phyloP scores from a whole-genome alignment of 2,797 vertebrate genomes.

The Microctenopoma lineatum region DNA sequence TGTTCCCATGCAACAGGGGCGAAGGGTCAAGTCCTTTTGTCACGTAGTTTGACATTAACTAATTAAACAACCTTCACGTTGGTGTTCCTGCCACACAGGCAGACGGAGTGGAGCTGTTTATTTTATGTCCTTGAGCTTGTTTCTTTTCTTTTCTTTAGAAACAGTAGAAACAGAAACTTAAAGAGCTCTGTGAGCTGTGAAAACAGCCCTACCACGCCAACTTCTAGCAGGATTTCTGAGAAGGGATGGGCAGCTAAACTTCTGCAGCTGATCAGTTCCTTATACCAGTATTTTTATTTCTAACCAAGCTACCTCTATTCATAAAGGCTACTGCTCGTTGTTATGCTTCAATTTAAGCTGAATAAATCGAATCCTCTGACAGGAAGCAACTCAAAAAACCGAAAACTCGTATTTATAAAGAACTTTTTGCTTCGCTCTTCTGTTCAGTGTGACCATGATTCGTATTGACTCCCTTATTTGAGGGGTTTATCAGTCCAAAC shows the following conservation, averaged over 20 bases:
- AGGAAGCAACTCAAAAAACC: too few species aligned
- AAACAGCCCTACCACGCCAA: slow-evolving; percentile 2
- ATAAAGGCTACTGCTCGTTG: neutral
- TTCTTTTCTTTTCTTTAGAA: too few species aligned
- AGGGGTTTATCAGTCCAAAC: too few species aligned
- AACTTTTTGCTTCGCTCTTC: too few species aligned
- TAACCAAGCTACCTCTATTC: neutral
- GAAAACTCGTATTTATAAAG: too few species aligned
- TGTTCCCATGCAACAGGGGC: slow-evolving; percentile 52
- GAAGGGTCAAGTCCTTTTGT: slow-evolving; percentile 63
- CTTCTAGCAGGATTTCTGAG: slow-evolving; percentile 41
- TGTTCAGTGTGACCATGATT: too few species aligned
- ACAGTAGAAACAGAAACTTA: neutral
- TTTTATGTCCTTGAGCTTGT: neutral
- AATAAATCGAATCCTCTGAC: neutral
- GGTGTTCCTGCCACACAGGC: neutral
- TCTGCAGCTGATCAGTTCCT: slow-evolving; percentile 47
- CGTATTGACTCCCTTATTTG: too few species aligned
- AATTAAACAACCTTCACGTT: neutral
- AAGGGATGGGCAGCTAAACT: slow-evolving; percentile 49
- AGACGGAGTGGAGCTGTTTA: neutral
- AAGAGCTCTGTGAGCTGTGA: slow-evolving; percentile 21
- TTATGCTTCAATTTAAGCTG: neutral
- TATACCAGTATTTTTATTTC: slow-evolving; percentile 10
- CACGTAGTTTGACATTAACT: slow-evolving; percentile 41